A percentile compares a stretch with the other conserved stretches of the same genome.
These are phyloP conservation scores for Arctopsyche grandis DNA, from an alignment of 1,140 invertebrate species.

Conservation along the genomic window DNA sequence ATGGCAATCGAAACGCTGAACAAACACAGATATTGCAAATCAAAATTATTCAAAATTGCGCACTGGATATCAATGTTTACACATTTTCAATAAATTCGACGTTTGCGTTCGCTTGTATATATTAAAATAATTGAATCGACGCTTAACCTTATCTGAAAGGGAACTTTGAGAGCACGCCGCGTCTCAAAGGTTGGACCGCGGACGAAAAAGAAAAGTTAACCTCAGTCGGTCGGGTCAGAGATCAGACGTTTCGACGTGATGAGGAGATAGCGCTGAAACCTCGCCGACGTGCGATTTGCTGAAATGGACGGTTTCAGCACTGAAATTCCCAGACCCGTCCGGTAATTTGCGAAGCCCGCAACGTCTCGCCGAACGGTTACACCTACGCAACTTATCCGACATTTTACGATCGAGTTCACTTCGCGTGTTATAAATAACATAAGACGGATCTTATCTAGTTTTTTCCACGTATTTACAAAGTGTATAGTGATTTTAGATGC, in stretches of 20 bases:
- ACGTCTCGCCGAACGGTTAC: not conserved
- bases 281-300: slow-evolving; percentile 30
- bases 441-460: not conserved
- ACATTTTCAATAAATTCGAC: not conserved
- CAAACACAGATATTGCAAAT: not conserved
- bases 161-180: not conserved
- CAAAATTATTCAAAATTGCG: not conserved
- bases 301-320: slow-evolving; percentile 16
- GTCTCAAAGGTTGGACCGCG: slow-evolving; percentile 1
- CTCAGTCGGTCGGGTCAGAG: slow-evolving; percentile 18
- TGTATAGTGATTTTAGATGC: too few relatives aligned
- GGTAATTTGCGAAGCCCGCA: not conserved
- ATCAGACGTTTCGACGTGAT: slow-evolving; percentile 31
- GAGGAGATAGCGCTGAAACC: slow-evolving; percentile 37
- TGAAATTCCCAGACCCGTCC: not conserved
- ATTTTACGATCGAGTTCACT: not conserved
- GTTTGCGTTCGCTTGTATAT: too few relatives aligned
- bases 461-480: too few relatives aligned
- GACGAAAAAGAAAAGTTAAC: slow-evolving; percentile 5
- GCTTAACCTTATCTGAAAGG: too few relatives aligned
- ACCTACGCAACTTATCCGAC: not conserved
- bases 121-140: too few relatives aligned
- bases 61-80: not conserved
- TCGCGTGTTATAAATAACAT: not conserved
- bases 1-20: slow-evolving; percentile 6